These are phyloP conservation scores for Orycteropus afer DNA, from an alignment of 2,113 vertebrate species.

Conservation along the genomic window DNA sequence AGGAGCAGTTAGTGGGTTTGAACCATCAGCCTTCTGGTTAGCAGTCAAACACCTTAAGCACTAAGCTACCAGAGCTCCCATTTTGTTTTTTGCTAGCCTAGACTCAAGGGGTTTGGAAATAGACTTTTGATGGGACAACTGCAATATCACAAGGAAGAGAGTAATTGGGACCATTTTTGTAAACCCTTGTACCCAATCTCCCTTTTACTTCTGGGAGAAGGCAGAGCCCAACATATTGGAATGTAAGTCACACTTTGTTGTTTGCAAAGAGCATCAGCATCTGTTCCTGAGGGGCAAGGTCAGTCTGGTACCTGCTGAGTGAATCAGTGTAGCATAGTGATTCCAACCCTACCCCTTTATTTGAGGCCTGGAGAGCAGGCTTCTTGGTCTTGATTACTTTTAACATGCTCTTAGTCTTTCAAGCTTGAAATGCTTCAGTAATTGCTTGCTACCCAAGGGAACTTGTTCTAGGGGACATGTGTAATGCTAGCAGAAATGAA, in stretches of 20 bases:
- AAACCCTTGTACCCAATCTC: neutral
- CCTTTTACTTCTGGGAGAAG: neutral
- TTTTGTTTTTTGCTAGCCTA: too few species aligned
- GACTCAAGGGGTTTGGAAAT: neutral
- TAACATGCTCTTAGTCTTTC: neutral
- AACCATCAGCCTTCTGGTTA: too few species aligned
- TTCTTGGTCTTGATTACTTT: slow-evolving; percentile 10
- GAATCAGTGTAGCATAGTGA: neutral
- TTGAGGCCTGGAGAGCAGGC: neutral
- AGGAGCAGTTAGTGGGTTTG: too few species aligned
- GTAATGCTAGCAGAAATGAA: neutral
- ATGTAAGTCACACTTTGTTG: neutral
- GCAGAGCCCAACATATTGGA: neutral
- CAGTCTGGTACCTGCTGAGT: neutral
- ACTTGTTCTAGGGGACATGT: slow-evolving; percentile 24
- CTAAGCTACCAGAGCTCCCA: too few species aligned
- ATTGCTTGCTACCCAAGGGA: neutral
- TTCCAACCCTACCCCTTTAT: neutral
- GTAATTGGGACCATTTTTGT: neutral
- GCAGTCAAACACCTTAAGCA: too few species aligned
- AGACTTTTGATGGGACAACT: neutral
- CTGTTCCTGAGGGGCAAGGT: neutral
- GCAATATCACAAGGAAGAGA: neutral
- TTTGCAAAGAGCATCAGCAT: neutral
- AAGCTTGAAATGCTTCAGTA: slow-evolving; percentile 39